These are phyloP conservation scores for Ericerus pela DNA, from an alignment of 1,140 invertebrate genomes.

Conservation along the genomic window DNA sequence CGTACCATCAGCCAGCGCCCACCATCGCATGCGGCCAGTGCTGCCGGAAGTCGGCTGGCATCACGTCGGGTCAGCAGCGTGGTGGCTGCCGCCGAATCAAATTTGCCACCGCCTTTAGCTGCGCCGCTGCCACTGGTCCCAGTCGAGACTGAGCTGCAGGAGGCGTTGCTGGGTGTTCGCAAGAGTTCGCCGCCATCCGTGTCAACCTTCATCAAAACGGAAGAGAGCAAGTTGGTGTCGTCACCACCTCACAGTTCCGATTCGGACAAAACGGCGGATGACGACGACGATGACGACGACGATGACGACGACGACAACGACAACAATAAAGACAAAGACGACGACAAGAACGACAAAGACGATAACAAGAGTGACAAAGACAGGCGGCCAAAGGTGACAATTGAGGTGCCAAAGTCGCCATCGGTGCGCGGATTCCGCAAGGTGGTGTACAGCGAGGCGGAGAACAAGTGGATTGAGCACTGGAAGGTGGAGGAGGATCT, in stretches of 20 bases:
- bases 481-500: conserved; percentile 1
- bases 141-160: too few species aligned
- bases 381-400: too few species aligned
- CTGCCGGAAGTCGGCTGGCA: neutral
- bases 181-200: too few species aligned
- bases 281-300: neutral
- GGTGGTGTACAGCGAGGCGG: neutral
- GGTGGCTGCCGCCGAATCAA: neutral
- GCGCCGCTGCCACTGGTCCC: neutral
- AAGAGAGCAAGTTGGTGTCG: too few species aligned
- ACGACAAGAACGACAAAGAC: neutral
- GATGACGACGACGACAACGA: neutral
- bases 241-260: neutral
- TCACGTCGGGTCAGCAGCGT: neutral
- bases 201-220: too few species aligned
- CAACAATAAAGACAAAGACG: neutral
- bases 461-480: neutral
- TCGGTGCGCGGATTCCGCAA: neutral
- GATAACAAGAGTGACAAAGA: too few species aligned
- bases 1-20: neutral
- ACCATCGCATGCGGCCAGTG: neutral
- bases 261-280: neutral
- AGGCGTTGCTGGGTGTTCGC: too few species aligned
- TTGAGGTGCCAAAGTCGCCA: neutral
- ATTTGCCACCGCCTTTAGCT: neutral